These are phyloP conservation scores for Heliconius hortense DNA, from an alignment of 2,888 invertebrate genomes.

Conservation along the genomic window DNA sequence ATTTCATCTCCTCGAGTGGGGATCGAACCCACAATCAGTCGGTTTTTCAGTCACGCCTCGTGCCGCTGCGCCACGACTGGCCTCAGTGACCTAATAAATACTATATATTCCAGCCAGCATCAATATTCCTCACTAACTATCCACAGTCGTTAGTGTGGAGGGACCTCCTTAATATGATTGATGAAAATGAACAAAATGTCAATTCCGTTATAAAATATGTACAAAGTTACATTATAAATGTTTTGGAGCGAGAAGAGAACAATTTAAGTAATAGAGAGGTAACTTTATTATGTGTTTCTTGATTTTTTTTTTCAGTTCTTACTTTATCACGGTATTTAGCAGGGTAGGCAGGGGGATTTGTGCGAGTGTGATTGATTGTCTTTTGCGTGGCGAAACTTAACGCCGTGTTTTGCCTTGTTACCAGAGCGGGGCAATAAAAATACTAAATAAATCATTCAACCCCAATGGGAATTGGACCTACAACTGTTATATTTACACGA, in stretches of 20 bases:
- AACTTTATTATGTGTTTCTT: neutral
- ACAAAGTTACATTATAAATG: slow-evolving; percentile 39
- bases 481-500: too few relatives aligned
- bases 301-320: neutral
- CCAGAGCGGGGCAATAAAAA: too few relatives aligned
- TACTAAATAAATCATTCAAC: too few relatives aligned
- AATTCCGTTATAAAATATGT: slow-evolving; percentile 42
- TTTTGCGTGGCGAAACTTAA: too few relatives aligned
- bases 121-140: slow-evolving; percentile 50
- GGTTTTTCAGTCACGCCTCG: too few relatives aligned
- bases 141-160: slow-evolving; percentile 52
- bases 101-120: slow-evolving; percentile 47
- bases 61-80: too few relatives aligned
- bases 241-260: slow-evolving; percentile 30
- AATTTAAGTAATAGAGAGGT: slow-evolving; percentile 21
- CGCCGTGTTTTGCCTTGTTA: too few relatives aligned
- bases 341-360: neutral
- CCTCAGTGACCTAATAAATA: neutral
- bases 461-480: too few relatives aligned
- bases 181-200: slow-evolving; percentile 40
- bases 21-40: too few relatives aligned
- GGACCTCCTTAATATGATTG: slow-evolving; percentile 47
- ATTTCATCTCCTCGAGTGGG: too few relatives aligned
- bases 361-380: too few relatives aligned
- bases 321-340: neutral